Evolutionary conservation across 2,888 invertebrate genomes (phyloP).

Genomic region (Cantharis lateralis): DNA sequence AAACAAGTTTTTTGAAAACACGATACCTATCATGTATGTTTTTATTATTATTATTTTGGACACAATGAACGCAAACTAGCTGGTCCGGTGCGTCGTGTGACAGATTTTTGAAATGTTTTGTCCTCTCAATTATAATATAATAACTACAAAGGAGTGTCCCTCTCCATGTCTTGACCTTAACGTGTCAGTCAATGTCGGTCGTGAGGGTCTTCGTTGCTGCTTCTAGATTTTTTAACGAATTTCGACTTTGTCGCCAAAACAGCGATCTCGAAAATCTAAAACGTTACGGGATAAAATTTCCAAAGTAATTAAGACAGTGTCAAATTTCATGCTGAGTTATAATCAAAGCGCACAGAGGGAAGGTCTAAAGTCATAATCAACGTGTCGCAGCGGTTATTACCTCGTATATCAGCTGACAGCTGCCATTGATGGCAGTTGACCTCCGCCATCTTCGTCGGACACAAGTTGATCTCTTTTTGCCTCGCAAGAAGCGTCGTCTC

Average conservation of each 20-base stretch:
- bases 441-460: constrained; percentile 33
- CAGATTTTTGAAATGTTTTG: constrained; percentile 51
- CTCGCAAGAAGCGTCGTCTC: constrained; percentile 13
- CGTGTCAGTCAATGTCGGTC: constrained; percentile 12
- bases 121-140: constrained; percentile 50
- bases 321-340: constrained; percentile 25
- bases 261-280: neutral
- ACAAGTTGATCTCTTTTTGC: constrained; percentile 27
- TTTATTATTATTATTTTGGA: constrained; percentile 21
- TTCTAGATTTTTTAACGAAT: neutral
- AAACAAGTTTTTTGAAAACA: constrained; percentile 21
- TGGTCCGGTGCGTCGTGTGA: constrained; percentile 44
- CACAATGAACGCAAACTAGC: constrained; percentile 38
- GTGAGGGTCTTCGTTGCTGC: neutral
- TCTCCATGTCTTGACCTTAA: constrained; percentile 41
- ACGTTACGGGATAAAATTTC: neutral
- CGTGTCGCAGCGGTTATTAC: constrained; percentile 55
- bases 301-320: constrained; percentile 32
- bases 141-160: constrained; percentile 48
- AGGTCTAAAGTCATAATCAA: constrained; percentile 44
- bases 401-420: constrained; percentile 59
- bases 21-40: constrained; percentile 21
- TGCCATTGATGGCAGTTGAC: constrained; percentile 56
- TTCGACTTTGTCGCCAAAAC: neutral
- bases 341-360: constrained; percentile 21